Percentiles rank a stretch among this genome's conserved stretches.
Conservation (phyloP, 1,140 invertebrate genomes). For the Bicyclus anynana region DNA sequence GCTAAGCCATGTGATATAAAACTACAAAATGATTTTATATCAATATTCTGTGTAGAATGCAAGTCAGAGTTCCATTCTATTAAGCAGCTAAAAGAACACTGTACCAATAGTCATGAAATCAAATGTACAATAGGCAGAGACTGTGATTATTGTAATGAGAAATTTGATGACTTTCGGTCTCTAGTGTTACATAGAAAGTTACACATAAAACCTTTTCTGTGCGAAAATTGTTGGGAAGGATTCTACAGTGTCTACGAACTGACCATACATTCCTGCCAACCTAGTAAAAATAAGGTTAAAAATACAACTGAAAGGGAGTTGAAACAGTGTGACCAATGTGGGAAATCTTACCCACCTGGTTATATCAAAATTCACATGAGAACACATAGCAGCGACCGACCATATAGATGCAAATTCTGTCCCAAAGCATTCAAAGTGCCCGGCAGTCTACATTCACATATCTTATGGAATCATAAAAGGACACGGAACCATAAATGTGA, state of each 20-base stretch:
- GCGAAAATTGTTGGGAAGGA: slow-evolving; percentile 70
- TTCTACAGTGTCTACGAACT: slow-evolving; percentile 51
- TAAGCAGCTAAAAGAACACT: slow-evolving; percentile 55
- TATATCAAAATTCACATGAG: slow-evolving; percentile 72
- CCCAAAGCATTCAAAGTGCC: slow-evolving; percentile 73
- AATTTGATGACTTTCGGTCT: slow-evolving; percentile 67
- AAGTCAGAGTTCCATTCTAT: slow-evolving; percentile 52
- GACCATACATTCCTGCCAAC: slow-evolving; percentile 54
- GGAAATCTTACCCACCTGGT: slow-evolving; percentile 67
- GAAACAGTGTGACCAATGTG: slow-evolving; percentile 71
- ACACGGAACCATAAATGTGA: slow-evolving; percentile 68
- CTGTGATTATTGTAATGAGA: slow-evolving; percentile 72
- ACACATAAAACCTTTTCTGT: slow-evolving; percentile 64
- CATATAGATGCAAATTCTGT: slow-evolving; percentile 69
- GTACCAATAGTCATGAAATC: slow-evolving; percentile 46
- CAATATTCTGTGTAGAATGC: slow-evolving; percentile 64
- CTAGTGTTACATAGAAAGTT: slow-evolving; percentile 65
- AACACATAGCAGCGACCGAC: slow-evolving; percentile 60
- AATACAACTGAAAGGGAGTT: slow-evolving; percentile 43
- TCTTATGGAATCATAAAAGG: slow-evolving; percentile 71
- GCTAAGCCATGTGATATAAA: slow-evolving; percentile 26
- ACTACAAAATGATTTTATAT: slow-evolving; percentile 28
- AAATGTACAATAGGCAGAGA: slow-evolving; percentile 52
- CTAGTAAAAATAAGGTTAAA: slow-evolving; percentile 45
- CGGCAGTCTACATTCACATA: slow-evolving; percentile 64